Conservation (phyloP, 2,888 invertebrate genomes). For the Vesta saturnalis region DNA sequence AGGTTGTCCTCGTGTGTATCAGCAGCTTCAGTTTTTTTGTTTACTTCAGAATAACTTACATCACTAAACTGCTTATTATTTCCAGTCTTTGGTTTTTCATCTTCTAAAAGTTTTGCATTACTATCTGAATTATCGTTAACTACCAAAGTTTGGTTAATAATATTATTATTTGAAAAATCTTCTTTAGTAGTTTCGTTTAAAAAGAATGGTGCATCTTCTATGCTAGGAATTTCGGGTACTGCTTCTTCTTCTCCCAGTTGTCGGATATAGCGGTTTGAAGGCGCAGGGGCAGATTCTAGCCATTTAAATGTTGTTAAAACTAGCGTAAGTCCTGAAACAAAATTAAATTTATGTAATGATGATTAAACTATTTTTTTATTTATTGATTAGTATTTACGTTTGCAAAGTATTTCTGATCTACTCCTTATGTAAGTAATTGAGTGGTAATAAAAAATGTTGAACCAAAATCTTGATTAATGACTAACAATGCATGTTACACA, state of each 20-base stretch:
- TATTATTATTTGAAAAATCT: conserved; percentile 8
- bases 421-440: too few species aligned
- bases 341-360: too few species aligned
- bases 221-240: conserved; percentile 18
- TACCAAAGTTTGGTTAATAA: conserved; percentile 14
- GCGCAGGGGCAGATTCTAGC: conserved; percentile 36
- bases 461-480: too few species aligned
- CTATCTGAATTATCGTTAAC: conserved; percentile 12
- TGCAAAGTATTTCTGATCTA: too few species aligned
- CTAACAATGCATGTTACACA: too few species aligned
- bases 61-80: conserved; percentile 27
- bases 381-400: too few species aligned
- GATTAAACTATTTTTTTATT: too few species aligned
- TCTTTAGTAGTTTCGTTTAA: conserved; percentile 15
- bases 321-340: conserved; percentile 50
- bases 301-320: conserved; percentile 43
- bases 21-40: background rate
- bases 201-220: background rate
- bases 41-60: conserved; percentile 22
- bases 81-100: conserved; percentile 54
- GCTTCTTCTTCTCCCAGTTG: conserved; percentile 22
- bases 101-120: conserved; percentile 5
- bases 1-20: background rate
- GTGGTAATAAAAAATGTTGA: too few species aligned
- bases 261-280: conserved; percentile 33